These are phyloP conservation scores for Caligus rogercresseyi DNA, from an alignment of 1,140 invertebrate species.

Conservation along the genomic window DNA sequence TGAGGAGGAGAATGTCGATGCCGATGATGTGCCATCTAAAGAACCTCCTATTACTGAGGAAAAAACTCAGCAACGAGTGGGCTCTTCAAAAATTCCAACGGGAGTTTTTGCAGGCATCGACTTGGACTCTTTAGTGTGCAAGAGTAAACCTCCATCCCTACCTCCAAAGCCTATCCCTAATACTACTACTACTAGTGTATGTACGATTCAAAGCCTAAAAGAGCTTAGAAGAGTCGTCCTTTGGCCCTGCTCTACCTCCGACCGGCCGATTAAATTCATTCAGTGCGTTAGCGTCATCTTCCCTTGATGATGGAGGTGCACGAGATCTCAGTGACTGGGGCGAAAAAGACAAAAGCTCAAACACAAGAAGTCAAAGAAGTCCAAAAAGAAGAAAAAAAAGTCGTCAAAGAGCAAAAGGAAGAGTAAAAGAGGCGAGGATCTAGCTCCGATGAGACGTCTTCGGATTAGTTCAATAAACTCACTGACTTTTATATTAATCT, in stretches of 20 bases:
- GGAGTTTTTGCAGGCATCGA: slow-evolving; percentile 56
- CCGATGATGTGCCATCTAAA: slow-evolving; percentile 45
- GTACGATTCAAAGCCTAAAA: background rate
- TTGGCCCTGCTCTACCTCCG: background rate
- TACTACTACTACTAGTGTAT: background rate
- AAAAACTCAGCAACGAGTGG: slow-evolving; percentile 1
- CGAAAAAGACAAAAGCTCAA: slow-evolving; percentile 4
- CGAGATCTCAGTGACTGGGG: background rate
- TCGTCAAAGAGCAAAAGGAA: slow-evolving; percentile 16
- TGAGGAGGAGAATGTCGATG: slow-evolving; percentile 22
- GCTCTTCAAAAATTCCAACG: slow-evolving; percentile 15
- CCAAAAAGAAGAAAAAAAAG: slow-evolving; percentile 7
- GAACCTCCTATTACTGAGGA: no score
- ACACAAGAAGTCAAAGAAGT: slow-evolving; percentile 10
- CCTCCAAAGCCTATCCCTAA: background rate
- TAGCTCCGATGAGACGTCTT: no score
- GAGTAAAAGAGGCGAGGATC: no score
- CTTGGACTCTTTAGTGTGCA: slow-evolving; percentile 36
- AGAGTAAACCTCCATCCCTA: background rate
- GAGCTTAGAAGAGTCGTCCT: background rate
- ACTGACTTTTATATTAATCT: no score
- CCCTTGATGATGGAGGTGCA: background rate
- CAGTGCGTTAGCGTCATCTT: no score
- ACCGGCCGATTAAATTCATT: no score
- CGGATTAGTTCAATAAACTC: no score